Evolutionary conservation across 2,797 vertebrate species (phyloP).

Genomic region (Thamnophis elegans): DNA sequence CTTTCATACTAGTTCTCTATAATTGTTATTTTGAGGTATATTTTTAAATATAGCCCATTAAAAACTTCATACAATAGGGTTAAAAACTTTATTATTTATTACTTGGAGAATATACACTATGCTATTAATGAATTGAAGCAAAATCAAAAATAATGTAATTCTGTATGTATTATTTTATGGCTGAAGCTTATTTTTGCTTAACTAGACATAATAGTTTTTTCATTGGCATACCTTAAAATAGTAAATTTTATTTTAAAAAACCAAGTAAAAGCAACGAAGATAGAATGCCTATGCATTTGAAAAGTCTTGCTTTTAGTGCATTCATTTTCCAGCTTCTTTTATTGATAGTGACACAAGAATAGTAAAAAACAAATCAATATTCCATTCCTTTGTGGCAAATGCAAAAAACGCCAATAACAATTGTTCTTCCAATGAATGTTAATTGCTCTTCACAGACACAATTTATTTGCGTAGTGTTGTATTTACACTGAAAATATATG

Average conservation of each 20-base stretch:
- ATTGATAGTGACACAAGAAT: conserved; percentile 14
- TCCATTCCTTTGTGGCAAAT: conserved; percentile 36
- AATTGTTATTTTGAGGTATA: not conserved
- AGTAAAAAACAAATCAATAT: conserved; percentile 41
- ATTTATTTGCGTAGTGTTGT: not conserved
- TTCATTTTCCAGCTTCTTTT: conserved; percentile 16
- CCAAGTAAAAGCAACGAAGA: not conserved
- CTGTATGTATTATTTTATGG: not conserved
- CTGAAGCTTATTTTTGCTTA: not conserved
- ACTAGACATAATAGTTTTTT: not conserved
- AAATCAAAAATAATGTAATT: not conserved
- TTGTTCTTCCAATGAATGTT: conserved; percentile 38
- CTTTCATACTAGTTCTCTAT: not conserved
- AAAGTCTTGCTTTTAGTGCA: not conserved
- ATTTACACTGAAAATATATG: conserved; percentile 24
- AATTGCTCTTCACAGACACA: conserved; percentile 16
- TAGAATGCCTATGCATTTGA: conserved; percentile 6
- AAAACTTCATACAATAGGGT: not conserved
- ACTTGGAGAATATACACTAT: not conserved
- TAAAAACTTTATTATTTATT: not conserved
- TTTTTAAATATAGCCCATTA: too few species aligned
- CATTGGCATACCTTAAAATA: not conserved
- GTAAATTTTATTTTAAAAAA: not conserved
- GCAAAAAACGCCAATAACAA: conserved; percentile 24
- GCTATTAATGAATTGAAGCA: not conserved